A percentile compares a stretch with the other conserved stretches of the same genome.
These are phyloP conservation scores for Poecile montanus DNA, from an alignment of 2,797 vertebrate genomes.

Conservation along the genomic window DNA sequence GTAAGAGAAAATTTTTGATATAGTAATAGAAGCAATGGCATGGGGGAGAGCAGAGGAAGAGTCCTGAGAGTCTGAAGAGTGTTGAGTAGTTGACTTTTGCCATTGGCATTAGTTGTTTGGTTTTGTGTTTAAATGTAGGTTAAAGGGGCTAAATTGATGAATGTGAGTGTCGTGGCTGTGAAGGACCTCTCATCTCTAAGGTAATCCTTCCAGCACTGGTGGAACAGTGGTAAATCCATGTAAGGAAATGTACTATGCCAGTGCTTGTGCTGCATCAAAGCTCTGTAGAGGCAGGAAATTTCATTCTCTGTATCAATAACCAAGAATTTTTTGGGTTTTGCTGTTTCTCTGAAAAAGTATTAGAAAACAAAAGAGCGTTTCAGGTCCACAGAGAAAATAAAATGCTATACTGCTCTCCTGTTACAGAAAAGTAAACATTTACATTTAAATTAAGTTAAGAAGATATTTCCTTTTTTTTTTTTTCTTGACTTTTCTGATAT, in stretches of 20 bases:
- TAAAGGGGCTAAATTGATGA: neutral
- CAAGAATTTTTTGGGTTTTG: neutral
- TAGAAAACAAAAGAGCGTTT: neutral
- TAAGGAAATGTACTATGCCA: neutral
- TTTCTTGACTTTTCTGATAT: neutral
- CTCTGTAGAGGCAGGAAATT: neutral
- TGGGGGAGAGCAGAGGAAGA: neutral
- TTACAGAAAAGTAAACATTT: neutral
- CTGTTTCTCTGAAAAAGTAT: neutral
- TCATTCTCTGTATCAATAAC: neutral
- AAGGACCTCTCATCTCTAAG: neutral
- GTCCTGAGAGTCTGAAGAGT: neutral
- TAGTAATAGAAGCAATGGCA: neutral
- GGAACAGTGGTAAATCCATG: neutral
- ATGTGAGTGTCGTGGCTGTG: neutral
- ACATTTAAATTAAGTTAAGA: neutral
- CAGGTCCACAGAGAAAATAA: neutral
- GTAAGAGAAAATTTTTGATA: neutral
- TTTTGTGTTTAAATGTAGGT: neutral
- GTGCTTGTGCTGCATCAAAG: neutral
- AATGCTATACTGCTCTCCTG: neutral
- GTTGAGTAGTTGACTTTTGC: neutral
- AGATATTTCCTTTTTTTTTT: neutral
- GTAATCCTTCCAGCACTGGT: neutral
- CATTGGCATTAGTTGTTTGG: neutral